Conservation (phyloP, 2,888 invertebrate species). For the Zhuqinia jingwanae region DNA sequence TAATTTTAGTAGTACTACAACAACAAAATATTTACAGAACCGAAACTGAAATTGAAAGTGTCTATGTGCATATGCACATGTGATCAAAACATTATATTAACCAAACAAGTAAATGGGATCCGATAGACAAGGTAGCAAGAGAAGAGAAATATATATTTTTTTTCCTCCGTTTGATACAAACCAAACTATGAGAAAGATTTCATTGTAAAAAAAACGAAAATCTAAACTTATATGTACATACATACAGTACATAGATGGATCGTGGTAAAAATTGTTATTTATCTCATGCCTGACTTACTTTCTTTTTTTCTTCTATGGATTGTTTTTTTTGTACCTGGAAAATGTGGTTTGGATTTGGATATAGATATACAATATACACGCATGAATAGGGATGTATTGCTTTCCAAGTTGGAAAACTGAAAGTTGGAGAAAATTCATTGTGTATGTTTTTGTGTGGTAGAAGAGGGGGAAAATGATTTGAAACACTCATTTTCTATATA, state of each 20-base stretch:
- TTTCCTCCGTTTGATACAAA: background rate
- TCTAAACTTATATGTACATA: no score
- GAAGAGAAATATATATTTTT: no score
- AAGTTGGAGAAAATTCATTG: background rate
- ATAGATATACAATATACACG: background rate
- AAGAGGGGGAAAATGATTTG: no score
- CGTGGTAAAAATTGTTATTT: slow-evolving; percentile 58
- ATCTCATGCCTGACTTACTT: slow-evolving; percentile 45
- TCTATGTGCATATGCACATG: background rate
- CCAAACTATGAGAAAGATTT: slow-evolving; percentile 35
- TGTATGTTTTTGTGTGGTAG: no score
- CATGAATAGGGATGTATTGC: no score
- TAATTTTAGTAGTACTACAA: no score
- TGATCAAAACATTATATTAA: background rate
- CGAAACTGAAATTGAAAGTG: slow-evolving; percentile 29
- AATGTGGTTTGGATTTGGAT: background rate
- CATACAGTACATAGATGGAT: no score
- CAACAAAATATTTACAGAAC: no score
- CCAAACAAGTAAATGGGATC: no score
- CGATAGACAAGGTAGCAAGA: no score
- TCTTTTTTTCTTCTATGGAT: background rate
- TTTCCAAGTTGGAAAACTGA: no score
- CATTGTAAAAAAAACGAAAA: background rate
- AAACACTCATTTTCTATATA: no score
- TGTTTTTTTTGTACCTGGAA: slow-evolving; percentile 1